Conservation (phyloP, 2,888 invertebrate species). For the Cataglyphis altisquamis region DNA sequence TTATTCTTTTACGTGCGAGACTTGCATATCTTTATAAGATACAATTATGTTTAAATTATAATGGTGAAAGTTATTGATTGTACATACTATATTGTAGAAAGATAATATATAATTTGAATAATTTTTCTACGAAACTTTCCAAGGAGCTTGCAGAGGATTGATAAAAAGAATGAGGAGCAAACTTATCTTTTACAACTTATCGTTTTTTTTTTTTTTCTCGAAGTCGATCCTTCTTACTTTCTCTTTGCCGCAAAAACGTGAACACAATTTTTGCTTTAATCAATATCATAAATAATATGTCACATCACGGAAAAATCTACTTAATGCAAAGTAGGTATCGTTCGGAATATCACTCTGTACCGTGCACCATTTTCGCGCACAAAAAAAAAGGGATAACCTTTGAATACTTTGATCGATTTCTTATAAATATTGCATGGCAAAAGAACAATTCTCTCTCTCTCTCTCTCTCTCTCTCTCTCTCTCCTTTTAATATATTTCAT, state of each 20-base stretch:
- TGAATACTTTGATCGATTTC: conserved; percentile 64
- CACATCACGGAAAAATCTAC: conserved; percentile 18
- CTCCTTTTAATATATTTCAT: not conserved
- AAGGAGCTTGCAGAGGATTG: not conserved
- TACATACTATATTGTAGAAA: not conserved
- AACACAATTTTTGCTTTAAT: conserved; percentile 20
- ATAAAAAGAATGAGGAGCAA: not conserved
- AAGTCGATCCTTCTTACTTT: not conserved
- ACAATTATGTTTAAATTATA: not conserved
- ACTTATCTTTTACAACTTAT: not conserved
- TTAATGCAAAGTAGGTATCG: conserved; percentile 35
- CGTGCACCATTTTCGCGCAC: conserved; percentile 66
- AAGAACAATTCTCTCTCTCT: not conserved
- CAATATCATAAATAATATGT: conserved; percentile 21
- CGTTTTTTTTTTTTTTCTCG: not conserved
- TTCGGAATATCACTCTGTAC: conserved; percentile 73
- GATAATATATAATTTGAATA: not conserved
- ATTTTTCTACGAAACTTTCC: not conserved
- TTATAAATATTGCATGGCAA: conserved; percentile 47
- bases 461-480: not conserved
- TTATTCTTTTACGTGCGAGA: not conserved
- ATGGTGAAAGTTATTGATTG: not conserved
- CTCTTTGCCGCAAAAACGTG: not conserved
- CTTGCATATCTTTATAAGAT: not conserved
- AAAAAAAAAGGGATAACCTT: conserved; percentile 46